These are phyloP conservation scores for Salvelinus alpinus DNA, from an alignment of 2,113 vertebrate species.

Conservation along the genomic window DNA sequence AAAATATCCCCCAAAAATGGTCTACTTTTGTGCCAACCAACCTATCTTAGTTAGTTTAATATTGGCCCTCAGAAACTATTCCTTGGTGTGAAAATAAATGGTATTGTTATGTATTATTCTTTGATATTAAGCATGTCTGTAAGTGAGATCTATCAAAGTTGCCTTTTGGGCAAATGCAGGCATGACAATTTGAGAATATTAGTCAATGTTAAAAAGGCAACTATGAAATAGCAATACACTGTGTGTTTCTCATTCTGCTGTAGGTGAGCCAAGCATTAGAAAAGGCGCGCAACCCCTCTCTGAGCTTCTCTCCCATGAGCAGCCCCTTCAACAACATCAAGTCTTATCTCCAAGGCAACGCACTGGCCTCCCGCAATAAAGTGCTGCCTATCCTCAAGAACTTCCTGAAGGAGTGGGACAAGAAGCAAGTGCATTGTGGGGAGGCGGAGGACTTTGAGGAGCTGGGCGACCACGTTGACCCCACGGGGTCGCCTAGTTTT, in stretches of 20 bases:
- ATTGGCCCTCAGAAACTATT: too few relatives aligned
- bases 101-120: too few relatives aligned
- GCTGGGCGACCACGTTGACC: slow-evolving; percentile 19
- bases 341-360: slow-evolving; percentile 78
- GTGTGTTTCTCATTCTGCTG: background rate
- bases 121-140: too few relatives aligned
- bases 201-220: too few relatives aligned
- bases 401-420: slow-evolving; percentile 61
- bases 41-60: too few relatives aligned
- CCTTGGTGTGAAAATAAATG: too few relatives aligned
- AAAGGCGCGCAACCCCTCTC: slow-evolving; percentile 48
- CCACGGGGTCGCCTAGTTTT: background rate
- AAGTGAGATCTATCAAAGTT: too few relatives aligned
- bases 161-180: too few relatives aligned
- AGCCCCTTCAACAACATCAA: slow-evolving; percentile 66
- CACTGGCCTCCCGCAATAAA: slow-evolving; percentile 74
- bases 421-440: slow-evolving; percentile 13
- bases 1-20: too few relatives aligned
- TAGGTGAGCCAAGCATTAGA: slow-evolving; percentile 78
- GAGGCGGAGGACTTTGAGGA: slow-evolving; percentile 34
- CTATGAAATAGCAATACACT: too few relatives aligned
- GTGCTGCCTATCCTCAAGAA: slow-evolving; percentile 77
- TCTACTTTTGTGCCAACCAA: too few relatives aligned
- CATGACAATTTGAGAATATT: too few relatives aligned
- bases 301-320: slow-evolving; percentile 64